Conservation (phyloP, 2,113 vertebrate species). For the human region DNA sequence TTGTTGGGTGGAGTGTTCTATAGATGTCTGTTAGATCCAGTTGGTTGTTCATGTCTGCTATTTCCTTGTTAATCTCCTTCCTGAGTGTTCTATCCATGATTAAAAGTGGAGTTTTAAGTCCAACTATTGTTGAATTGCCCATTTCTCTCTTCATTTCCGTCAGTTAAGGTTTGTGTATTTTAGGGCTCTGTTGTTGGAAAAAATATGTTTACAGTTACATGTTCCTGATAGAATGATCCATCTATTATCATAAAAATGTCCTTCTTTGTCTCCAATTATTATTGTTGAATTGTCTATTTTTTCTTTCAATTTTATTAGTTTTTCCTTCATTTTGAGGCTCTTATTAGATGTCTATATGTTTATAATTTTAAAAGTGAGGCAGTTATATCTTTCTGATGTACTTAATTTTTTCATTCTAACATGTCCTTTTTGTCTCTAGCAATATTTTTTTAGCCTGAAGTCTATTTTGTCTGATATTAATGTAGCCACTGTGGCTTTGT, state of each 20-base stretch:
- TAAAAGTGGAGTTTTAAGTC: not conserved
- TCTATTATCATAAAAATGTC: too few species aligned
- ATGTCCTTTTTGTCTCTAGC: not conserved
- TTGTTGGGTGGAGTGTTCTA: not conserved
- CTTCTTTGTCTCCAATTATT: not conserved
- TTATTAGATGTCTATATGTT: not conserved
- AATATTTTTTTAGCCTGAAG: not conserved
- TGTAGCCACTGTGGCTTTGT: not conserved
- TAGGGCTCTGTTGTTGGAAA: not conserved
- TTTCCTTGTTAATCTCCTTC: not conserved
- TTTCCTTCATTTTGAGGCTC: not conserved
- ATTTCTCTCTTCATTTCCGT: not conserved
- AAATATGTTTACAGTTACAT: not conserved
- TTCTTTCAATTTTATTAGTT: not conserved
- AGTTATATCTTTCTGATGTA: not conserved
- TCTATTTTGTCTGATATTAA: not conserved
- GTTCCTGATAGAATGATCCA: too few species aligned
- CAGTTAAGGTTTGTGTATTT: not conserved
- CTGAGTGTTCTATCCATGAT: not conserved
- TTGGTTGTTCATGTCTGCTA: not conserved
- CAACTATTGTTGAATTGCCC: not conserved
- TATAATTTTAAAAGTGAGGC: not conserved
- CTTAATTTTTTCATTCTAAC: not conserved
- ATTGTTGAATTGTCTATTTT: not conserved
- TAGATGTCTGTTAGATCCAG: not conserved